Percentiles rank a stretch among this genome's conserved stretches.
These are phyloP conservation scores for Telmatochromis brichardi DNA, from an alignment of 2,113 vertebrate genomes.

Conservation along the genomic window DNA sequence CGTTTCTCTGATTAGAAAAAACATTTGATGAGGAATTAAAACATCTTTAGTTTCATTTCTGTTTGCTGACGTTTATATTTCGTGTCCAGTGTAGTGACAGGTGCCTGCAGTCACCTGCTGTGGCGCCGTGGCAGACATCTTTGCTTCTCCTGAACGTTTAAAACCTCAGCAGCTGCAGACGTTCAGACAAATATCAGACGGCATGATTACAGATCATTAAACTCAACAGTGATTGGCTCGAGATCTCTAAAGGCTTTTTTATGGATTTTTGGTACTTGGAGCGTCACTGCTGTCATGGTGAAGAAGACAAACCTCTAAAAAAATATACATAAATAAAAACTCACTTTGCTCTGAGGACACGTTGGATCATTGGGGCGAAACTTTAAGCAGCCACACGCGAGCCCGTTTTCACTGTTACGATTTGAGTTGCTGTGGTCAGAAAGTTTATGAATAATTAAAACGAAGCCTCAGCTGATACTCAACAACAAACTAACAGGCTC, in stretches of 20 bases:
- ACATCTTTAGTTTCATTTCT: neutral
- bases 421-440: neutral
- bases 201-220: neutral
- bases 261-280: neutral
- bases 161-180: neutral
- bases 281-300: neutral
- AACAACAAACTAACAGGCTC: neutral
- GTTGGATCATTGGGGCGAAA: neutral
- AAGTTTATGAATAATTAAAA: neutral
- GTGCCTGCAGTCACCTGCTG: neutral
- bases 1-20: neutral
- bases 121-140: accelerated
- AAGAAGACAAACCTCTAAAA: neutral
- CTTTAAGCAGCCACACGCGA: neutral
- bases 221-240: neutral
- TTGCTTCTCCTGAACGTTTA: neutral
- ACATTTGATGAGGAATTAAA: neutral
- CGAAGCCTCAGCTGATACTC: neutral
- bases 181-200: neutral
- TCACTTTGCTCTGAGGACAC: neutral
- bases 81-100: neutral
- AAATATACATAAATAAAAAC: neutral
- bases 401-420: neutral
- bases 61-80: neutral
- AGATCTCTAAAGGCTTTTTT: neutral